Conservation (phyloP, 64 coral and sea anemone species). For the Acropora tenuis region DNA sequence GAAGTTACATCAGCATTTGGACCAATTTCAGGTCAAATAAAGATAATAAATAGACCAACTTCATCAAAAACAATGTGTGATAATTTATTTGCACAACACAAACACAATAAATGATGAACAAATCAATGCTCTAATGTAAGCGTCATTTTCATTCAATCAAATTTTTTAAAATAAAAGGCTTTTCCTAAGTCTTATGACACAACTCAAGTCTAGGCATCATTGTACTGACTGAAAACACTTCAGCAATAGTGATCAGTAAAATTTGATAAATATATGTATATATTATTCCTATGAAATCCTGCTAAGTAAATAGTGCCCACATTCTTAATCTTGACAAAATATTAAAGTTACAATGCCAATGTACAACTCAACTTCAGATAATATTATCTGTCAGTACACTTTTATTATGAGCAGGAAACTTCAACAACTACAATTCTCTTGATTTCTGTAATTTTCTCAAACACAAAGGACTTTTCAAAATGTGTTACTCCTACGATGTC, state of each 20-base stretch:
- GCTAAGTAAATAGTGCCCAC: not conserved
- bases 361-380: not conserved
- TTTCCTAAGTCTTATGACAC: not conserved
- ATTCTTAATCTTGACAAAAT: not conserved
- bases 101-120: not conserved
- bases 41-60: not conserved
- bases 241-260: not conserved
- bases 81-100: not conserved
- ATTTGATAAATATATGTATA: constrained; percentile 42
- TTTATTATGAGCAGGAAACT: not conserved
- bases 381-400: not conserved
- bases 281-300: constrained; percentile 37
- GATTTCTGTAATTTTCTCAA: not conserved
- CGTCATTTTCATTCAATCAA: not conserved
- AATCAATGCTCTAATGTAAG: not conserved
- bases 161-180: not conserved
- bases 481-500: too few relatives aligned
- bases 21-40: not conserved
- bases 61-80: not conserved
- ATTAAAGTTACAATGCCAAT: not conserved
- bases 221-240: too few relatives aligned
- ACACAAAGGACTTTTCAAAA: too few relatives aligned
- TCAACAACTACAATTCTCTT: not conserved
- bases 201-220: not conserved
- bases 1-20: too few relatives aligned